Evolutionary conservation across 1,140 invertebrate species (phyloP), one percentile per base, ranked within the genome.

Genomic region (Leptoteleia sp.): DNA sequence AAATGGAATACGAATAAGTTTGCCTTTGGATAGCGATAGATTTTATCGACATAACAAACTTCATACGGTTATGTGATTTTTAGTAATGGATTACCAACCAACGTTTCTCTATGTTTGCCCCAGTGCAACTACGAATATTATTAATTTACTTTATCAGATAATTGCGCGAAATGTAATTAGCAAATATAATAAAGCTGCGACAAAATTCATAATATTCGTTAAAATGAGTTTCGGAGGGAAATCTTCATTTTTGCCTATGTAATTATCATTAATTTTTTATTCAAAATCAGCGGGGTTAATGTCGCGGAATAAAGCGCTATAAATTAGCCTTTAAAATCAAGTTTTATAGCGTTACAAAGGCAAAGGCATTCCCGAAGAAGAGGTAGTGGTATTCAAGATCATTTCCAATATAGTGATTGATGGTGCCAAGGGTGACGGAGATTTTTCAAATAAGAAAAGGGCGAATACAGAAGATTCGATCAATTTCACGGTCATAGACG

Each of bases 401-500:
- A 57, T 57, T 67, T 78, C 64, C 75, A 59, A 71, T 67, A 67
- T 61, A 67, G 64, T 79, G 76, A 79, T 79, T 68, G 76, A 79
- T 79, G 76, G 64, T 57, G 35, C 62, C 38, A 64, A 42, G 52
- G 61, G 27, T 54, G 80, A 80, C 65, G 75, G 64, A 83, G 65
- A 80, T 83, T 82, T 83, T 65, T 76, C 70, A 55, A 75, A 76
- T 55, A 55, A 64, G 67, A 67, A 72, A 76, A 80, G 68, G 40
- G 68, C 42, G 27, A 61, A 40, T 65, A 47, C 33, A 54, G 59
- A 76, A 81, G 76, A 79, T 82, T 79, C 81, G 76, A 84, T 84
- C 78, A 83, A 84, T 84, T 84, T 83, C 81, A 81, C 68, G 75
- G 62, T 81, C 59, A 75, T 73, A 76, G 48, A 55, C 61, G 33